phyloP scores from a whole-genome alignment of 64 coral and sea anemone genomes.

The Pocillopora damicornis region DNA sequence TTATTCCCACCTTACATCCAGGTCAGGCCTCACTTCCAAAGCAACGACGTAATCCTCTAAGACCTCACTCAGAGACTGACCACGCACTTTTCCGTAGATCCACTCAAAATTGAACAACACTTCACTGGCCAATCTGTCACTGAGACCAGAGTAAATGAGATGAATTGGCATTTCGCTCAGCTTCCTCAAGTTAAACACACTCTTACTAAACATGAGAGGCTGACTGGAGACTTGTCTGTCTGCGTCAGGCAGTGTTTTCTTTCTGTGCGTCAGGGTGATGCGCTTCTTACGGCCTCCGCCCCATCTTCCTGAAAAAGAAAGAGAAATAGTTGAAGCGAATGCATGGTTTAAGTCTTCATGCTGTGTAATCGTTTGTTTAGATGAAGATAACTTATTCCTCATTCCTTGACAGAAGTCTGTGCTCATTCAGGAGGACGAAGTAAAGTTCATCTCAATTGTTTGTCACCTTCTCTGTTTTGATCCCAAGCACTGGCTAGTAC shows the following conservation, averaged over 20 bases:
- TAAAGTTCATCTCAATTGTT: no score
- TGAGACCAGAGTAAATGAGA: slow-evolving; percentile 37
- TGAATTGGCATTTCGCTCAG: slow-evolving; percentile 82
- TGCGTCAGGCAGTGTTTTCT: slow-evolving; percentile 78
- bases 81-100: slow-evolving; percentile 63
- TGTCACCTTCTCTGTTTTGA: no score
- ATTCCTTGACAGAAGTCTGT: no score
- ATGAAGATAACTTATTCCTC: no score
- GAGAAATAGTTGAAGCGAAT: not conserved
- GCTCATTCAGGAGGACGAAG: no score
- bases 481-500: no score
- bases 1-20: slow-evolving; percentile 53
- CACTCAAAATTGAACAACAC: slow-evolving; percentile 89
- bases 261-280: slow-evolving; percentile 64
- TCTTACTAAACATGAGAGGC: slow-evolving; percentile 72
- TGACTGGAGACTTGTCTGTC: slow-evolving; percentile 76
- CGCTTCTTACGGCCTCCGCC: slow-evolving; percentile 77
- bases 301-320: slow-evolving; percentile 55
- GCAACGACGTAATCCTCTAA: slow-evolving; percentile 69
- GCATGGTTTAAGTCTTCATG: not conserved
- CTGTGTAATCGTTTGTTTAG: no score
- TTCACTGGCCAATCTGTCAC: slow-evolving; percentile 4
- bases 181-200: slow-evolving; percentile 80
- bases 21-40: slow-evolving; percentile 39
- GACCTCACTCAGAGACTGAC: slow-evolving; percentile 65